Conservation (phyloP, 2,113 vertebrate species). For the Protobothrops flavoviridis region DNA sequence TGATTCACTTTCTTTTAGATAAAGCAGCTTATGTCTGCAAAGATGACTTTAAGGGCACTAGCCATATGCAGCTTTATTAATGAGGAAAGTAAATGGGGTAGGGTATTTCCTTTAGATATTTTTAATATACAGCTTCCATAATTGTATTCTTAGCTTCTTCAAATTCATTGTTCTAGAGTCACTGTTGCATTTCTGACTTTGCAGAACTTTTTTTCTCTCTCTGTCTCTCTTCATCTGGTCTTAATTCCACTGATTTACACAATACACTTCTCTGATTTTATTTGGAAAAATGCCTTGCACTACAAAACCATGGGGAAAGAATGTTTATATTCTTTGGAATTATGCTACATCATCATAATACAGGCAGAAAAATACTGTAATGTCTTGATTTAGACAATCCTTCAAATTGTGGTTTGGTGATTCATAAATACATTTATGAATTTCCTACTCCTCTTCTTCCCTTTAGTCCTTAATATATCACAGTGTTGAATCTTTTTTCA, state of each 20-base stretch:
- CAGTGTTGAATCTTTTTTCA: background rate
- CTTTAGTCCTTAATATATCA: background rate
- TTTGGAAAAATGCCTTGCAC: constrained; percentile 3
- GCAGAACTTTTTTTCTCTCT: background rate
- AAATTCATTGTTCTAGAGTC: background rate
- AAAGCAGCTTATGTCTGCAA: background rate
- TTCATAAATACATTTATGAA: background rate
- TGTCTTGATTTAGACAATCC: background rate
- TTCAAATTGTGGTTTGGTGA: background rate
- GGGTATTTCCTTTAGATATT: background rate
- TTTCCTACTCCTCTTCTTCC: background rate
- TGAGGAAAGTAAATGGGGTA: background rate
- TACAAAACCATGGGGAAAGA: background rate
- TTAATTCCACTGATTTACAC: background rate
- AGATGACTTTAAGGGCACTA: background rate
- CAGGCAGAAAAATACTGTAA: background rate
- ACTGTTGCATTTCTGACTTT: background rate
- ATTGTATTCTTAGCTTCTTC: background rate
- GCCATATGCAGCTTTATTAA: background rate
- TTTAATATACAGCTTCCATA: background rate
- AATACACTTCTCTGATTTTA: background rate
- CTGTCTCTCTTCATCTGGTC: background rate
- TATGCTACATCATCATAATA: background rate
- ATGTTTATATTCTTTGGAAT: constrained; percentile 10
- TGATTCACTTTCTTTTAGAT: background rate